These are phyloP conservation scores for Pipistrellus kuhlii DNA, from an alignment of 2,797 vertebrate genomes.

Conservation along the genomic window DNA sequence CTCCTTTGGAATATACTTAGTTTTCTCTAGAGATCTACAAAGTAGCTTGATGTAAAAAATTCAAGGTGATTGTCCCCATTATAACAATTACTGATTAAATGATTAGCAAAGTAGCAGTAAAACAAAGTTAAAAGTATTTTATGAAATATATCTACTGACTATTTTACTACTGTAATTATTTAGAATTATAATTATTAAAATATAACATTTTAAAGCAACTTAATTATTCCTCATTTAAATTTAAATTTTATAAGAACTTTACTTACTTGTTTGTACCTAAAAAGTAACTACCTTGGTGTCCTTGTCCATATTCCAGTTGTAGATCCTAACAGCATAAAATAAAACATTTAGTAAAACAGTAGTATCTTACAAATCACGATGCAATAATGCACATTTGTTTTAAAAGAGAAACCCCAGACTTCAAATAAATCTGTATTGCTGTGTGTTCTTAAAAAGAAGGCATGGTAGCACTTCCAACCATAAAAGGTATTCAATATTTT, in stretches of 20 bases:
- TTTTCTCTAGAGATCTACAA: slow-evolving; percentile 33
- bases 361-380: neutral
- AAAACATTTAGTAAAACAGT: slow-evolving; percentile 52
- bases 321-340: slow-evolving; percentile 90
- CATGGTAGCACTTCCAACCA: slow-evolving; percentile 47
- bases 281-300: slow-evolving; percentile 91
- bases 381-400: slow-evolving; percentile 38
- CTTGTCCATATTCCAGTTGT: slow-evolving; percentile 94
- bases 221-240: slow-evolving; percentile 45
- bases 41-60: neutral
- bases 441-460: slow-evolving; percentile 69
- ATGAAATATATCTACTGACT: slow-evolving; percentile 7
- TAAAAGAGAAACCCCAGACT: slow-evolving; percentile 35
- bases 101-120: neutral
- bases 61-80: neutral
- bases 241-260: slow-evolving; percentile 68
- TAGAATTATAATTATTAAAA: neutral
- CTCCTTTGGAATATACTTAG: neutral
- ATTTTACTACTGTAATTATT: neutral
- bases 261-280: slow-evolving; percentile 97
- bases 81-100: slow-evolving; percentile 5
- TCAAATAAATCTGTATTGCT: slow-evolving; percentile 84
- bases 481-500: slow-evolving; percentile 52
- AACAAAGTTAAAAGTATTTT: slow-evolving; percentile 33
- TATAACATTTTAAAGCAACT: neutral